phyloP scores from a whole-genome alignment of 35 echinoderm and acorn worm species.

The Anneissia japonica region DNA sequence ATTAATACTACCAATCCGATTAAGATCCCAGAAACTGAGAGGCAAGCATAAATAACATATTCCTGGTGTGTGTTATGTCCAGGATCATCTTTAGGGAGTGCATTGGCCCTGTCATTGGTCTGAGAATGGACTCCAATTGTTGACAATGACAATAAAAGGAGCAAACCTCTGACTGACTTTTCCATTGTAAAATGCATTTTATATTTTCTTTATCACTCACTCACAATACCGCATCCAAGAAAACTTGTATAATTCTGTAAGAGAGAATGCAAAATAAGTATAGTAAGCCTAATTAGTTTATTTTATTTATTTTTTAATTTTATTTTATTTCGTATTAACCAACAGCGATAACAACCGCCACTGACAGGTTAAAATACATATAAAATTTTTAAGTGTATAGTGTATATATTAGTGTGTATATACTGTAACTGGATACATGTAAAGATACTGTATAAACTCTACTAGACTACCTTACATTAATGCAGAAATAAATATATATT shows the following conservation, averaged over 20 bases:
- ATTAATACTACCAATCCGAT: constrained; percentile 6
- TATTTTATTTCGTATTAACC: too few relatives aligned
- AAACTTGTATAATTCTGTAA: background rate
- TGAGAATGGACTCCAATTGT: background rate
- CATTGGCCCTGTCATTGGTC: constrained; percentile 8
- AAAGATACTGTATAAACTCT: too few relatives aligned
- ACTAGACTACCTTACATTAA: too few relatives aligned
- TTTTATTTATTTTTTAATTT: background rate
- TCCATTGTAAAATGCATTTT: background rate
- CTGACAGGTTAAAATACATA: too few relatives aligned
- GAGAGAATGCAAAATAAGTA: background rate
- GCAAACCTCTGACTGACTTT: background rate
- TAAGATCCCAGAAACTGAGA: constrained; percentile 3
- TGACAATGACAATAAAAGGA: background rate
- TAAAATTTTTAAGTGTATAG: too few relatives aligned
- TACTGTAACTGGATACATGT: too few relatives aligned
- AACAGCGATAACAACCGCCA: too few relatives aligned
- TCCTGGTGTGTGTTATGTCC: constrained; percentile 51
- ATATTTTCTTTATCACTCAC: background rate
- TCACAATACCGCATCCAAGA: background rate
- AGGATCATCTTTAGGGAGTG: constrained; percentile 14
- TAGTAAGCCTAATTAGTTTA: background rate
- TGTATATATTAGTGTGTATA: too few relatives aligned
- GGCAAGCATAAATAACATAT: constrained; percentile 27
- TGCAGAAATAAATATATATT: too few relatives aligned